Conservation (phyloP, 2,888 invertebrate species). For the Tetranychus truncatus region DNA sequence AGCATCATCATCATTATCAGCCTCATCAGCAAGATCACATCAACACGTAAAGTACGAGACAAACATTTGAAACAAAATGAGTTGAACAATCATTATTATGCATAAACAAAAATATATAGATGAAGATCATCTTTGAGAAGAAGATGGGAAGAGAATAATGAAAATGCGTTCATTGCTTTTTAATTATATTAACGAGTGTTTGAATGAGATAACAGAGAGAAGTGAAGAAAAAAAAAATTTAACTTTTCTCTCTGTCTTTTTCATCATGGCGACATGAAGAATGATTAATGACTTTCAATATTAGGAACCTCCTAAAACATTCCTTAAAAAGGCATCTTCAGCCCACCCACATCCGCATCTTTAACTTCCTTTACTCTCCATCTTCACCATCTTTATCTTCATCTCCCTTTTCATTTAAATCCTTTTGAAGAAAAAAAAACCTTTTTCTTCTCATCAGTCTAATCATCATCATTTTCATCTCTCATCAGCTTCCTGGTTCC, state of each 20-base stretch:
- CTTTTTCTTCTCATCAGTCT: background rate
- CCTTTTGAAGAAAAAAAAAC: background rate
- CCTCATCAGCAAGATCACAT: too few species aligned
- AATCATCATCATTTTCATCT: background rate
- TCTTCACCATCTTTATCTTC: conserved; percentile 12
- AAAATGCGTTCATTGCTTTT: background rate
- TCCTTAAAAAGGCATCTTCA: conserved; percentile 7
- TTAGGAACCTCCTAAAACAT: conserved; percentile 11
- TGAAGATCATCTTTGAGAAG: too few species aligned
- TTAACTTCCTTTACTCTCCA: background rate
- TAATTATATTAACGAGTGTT: conserved; percentile 1
- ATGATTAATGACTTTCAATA: conserved; percentile 22
- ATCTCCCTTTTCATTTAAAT: background rate
- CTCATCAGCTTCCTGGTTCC: background rate
- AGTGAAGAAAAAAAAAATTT: conserved; percentile 10
- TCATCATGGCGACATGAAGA: conserved; percentile 18
- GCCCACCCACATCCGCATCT: background rate
- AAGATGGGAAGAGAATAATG: background rate
- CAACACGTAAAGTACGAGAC: too few species aligned
- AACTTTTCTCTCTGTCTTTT: background rate
- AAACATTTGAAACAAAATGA: too few species aligned
- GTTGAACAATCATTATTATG: too few species aligned
- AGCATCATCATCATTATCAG: background rate
- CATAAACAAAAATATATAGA: too few species aligned
- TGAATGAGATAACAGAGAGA: conserved; percentile 4